phyloP scores from a whole-genome alignment of 1,140 invertebrate genomes.

The Nebria ingens region DNA sequence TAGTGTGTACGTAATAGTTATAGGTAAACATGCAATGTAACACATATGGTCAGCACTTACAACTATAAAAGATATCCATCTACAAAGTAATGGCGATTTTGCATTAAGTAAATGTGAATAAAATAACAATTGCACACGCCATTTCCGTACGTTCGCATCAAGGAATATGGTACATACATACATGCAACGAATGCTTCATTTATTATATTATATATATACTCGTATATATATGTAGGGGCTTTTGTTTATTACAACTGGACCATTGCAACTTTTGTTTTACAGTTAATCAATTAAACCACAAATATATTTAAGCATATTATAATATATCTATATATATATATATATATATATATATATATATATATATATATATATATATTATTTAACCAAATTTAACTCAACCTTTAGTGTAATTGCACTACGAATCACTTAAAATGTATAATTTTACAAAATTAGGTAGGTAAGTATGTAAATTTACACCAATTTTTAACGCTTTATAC shows the following conservation, averaged over 20 bases:
- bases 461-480: no score
- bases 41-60: not conserved
- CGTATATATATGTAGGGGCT: not conserved
- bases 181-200: not conserved
- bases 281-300: not conserved
- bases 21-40: not conserved
- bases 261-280: not conserved
- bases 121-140: constrained; percentile 5
- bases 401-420: no score
- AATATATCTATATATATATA: no score
- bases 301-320: no score
- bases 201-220: no score
- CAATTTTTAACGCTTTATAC: no score
- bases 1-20: not conserved
- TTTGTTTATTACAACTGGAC: constrained; percentile 3
- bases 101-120: constrained; percentile 4
- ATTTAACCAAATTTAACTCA: no score
- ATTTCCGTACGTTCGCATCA: not conserved
- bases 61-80: not conserved
- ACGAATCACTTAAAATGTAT: no score
- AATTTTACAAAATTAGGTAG: no score
- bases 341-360: no score
- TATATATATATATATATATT: no score
- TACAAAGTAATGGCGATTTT: constrained; percentile 1
- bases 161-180: not conserved